Base-by-base conservation (phyloP, 2,888 invertebrate genomes). In the Alloscopus bannaensis region DNA sequence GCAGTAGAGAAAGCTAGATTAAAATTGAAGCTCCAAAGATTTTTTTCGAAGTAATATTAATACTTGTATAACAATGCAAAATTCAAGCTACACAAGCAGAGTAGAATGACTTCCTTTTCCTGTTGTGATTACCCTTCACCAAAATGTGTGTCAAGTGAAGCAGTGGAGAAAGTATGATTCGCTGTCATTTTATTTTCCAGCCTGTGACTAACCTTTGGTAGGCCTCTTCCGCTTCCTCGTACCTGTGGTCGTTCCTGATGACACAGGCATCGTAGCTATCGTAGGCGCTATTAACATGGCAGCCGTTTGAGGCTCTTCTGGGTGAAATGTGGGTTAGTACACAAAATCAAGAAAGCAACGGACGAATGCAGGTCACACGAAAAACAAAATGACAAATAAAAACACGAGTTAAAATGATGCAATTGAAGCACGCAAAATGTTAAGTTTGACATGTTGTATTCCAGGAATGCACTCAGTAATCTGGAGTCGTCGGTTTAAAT, bases 141-240 rank as follows among this genome's bases (percentile, higher is more conserved):
- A n/a, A n/a, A n/a, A n/a, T n/a, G n/a, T n/a, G n/a, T n/a, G n/a
- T n/a, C n/a, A n/a, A n/a, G n/a, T n/a, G n/a, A n/a, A n/a, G n/a
- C n/a, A n/a, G n/a, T n/a, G n/a, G n/a, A n/a, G n/a, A n/a, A n/a
- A n/a, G n/a, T n/a, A n/a, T n/a, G n/a, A n/a, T n/a, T n/a, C n/a
- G n/a, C n/a, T n/a, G n/a, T n/a, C n/a, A n/a, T n/a, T n/a, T n/a
- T n/a, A n/a, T n/a, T n/a, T n/a, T n/a, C n/a, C n/a, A n/a, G n/a
- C n/a, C n/a, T n/a, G n/a, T n/a, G 31, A 89, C 90, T 88, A 90
- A 92, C 92, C 90, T 88, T 89, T 91, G 70, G 93, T 93, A 11
- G 94, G 93, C 87, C 93, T 94, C 89, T 94, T 94, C 87, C 94
- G 90, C 89, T 94, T 94, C 88, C 94, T 75, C 75, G 82, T 82